Conservation (phyloP, 2,113 vertebrate genomes). For the Aldabrachelys gigantea region DNA sequence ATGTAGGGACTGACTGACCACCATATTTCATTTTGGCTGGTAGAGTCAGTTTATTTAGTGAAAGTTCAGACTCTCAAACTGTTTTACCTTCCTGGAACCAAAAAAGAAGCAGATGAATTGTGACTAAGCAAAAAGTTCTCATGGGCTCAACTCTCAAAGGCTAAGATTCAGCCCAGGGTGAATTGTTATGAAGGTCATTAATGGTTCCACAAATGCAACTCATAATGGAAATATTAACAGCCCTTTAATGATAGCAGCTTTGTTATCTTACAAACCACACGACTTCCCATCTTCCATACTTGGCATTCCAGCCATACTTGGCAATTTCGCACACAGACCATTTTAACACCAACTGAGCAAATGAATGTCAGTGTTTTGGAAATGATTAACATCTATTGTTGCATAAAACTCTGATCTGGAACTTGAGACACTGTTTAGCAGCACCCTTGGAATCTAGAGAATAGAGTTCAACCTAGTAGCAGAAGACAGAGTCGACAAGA, state of each 20-base stretch:
- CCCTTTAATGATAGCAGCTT: constrained; percentile 52
- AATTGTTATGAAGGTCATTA: constrained; percentile 60
- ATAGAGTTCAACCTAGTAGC: neutral
- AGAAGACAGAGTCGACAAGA: rapidly evolving
- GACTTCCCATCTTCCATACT: constrained; percentile 43
- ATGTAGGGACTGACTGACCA: neutral
- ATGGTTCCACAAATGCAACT: constrained; percentile 37
- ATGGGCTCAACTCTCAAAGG: constrained; percentile 1
- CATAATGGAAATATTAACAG: constrained; percentile 63
- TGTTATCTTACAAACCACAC: constrained; percentile 42
- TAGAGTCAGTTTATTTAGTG: neutral
- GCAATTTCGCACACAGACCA: constrained; percentile 62
- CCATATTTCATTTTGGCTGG: constrained; percentile 21
- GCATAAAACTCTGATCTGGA: neutral
- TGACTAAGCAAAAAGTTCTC: constrained; percentile 26
- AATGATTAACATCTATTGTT: constrained; percentile 49
- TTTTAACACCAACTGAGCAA: constrained; percentile 68
- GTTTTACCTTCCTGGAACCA: constrained; percentile 33
- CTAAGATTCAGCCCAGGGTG: constrained; percentile 36
- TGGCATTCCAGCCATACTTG: constrained; percentile 7
- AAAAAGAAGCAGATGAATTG: constrained; percentile 14
- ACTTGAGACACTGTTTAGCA: neutral
- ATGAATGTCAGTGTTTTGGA: constrained; percentile 65
- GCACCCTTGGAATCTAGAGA: neutral
- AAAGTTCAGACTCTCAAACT: neutral